Evolutionary conservation across 2,113 vertebrate species (phyloP).

Genomic region (Gavialis gangeticus): DNA sequence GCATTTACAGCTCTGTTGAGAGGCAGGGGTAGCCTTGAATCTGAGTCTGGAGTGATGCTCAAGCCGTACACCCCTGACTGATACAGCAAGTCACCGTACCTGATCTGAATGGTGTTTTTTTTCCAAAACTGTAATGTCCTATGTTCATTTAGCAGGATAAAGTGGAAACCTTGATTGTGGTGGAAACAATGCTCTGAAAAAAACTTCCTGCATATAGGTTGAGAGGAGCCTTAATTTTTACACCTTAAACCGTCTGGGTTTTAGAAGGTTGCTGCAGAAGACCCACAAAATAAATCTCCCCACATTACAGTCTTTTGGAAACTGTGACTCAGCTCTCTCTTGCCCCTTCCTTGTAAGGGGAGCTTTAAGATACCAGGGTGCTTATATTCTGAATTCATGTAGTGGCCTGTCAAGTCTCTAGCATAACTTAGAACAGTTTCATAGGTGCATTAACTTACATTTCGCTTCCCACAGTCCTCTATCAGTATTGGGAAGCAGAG

Average conservation of each 20-base stretch:
- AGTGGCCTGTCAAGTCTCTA: not conserved
- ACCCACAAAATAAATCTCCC: not conserved
- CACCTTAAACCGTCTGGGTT: not conserved
- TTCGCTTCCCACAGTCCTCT: not conserved
- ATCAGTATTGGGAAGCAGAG: not conserved
- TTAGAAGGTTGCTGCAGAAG: not conserved
- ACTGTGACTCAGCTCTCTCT: not conserved
- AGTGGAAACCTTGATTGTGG: not conserved
- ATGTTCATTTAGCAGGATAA: not conserved
- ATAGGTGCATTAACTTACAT: not conserved
- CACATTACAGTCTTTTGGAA: slow-evolving; percentile 7
- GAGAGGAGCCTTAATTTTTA: not conserved
- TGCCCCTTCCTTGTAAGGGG: not conserved
- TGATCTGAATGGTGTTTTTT: no score
- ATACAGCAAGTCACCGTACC: no score
- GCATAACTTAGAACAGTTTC: not conserved
- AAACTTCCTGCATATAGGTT: not conserved
- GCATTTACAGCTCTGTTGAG: no score
- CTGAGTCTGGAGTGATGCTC: no score
- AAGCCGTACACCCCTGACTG: no score
- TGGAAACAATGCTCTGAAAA: not conserved
- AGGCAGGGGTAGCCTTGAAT: no score
- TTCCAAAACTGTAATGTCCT: not conserved
- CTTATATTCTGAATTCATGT: not conserved
- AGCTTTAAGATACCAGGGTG: not conserved